phyloP scores from a whole-genome alignment of 2,888 invertebrate genomes.

The Eudasyphora cyanicolor region DNA sequence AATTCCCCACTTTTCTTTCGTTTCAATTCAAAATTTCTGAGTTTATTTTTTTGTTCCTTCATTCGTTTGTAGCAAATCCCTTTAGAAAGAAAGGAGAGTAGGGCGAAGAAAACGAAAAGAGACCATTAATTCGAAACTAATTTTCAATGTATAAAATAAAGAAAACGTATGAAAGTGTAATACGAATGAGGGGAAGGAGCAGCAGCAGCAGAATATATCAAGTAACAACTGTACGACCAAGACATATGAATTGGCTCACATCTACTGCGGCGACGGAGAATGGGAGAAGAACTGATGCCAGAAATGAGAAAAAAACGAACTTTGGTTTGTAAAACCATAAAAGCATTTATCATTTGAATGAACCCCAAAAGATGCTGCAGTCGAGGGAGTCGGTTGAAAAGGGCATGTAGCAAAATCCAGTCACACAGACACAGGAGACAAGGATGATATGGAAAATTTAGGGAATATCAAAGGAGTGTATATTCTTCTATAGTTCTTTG shows the following conservation, averaged over 20 bases:
- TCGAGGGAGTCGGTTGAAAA: background rate
- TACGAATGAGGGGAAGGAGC: background rate
- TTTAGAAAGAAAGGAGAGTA: background rate
- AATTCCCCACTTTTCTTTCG: conserved; percentile 43
- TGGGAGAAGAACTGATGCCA: conserved; percentile 30
- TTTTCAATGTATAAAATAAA: conserved; percentile 44
- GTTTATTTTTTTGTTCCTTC: background rate
- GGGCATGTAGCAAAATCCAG: conserved; percentile 12
- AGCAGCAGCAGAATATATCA: background rate
- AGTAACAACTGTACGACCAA: conserved; percentile 3
- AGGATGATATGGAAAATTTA: background rate
- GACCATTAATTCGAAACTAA: conserved; percentile 54
- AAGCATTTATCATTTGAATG: conserved; percentile 56
- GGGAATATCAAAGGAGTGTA: background rate
- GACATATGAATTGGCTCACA: background rate
- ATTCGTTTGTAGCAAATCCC: background rate
- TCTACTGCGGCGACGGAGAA: background rate
- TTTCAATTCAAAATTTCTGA: conserved; percentile 31
- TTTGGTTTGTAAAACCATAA: conserved; percentile 34
- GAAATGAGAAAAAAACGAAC: conserved; percentile 15
- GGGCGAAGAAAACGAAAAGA: conserved; percentile 42
- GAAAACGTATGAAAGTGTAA: background rate
- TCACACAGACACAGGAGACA: conserved; percentile 10
- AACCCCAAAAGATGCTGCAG: conserved; percentile 20
- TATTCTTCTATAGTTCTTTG: too few relatives aligned